A percentile compares a stretch with the other conserved stretches of the same genome.
phyloP scores from a whole-genome alignment of 2,797 vertebrate genomes.

The Miichthys miiuy region DNA sequence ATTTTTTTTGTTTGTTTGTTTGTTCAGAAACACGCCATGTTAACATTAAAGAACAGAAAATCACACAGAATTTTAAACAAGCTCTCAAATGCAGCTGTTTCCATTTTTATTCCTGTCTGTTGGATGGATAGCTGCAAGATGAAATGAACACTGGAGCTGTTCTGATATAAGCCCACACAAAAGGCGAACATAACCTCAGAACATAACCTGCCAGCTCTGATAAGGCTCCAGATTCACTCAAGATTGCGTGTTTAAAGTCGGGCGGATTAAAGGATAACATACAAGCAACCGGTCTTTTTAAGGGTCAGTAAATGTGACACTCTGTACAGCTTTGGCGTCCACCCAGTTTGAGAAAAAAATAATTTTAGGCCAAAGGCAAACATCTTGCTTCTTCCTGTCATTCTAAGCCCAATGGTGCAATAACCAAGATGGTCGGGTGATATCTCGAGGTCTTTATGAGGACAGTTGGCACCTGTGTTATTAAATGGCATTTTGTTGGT shows the following conservation, averaged over 20 bases:
- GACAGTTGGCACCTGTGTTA: constrained; percentile 53
- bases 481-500: constrained; percentile 69
- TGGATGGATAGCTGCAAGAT: constrained; percentile 25
- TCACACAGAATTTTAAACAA: constrained; percentile 56
- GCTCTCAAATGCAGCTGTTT: constrained; percentile 25
- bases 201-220: constrained; percentile 43
- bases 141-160: constrained; percentile 15
- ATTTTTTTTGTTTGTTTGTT: constrained; percentile 52
- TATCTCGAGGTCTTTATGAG: constrained; percentile 60
- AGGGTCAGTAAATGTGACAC: constrained; percentile 49
- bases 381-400: constrained; percentile 46
- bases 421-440: constrained; percentile 54
- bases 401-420: constrained; percentile 39
- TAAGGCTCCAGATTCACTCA: constrained; percentile 47
- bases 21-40: constrained; percentile 30
- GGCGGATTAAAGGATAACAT: constrained; percentile 49
- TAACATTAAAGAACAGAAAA: constrained; percentile 49
- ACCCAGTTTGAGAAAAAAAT: constrained; percentile 26
- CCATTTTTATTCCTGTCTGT: constrained; percentile 18
- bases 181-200: constrained; percentile 29
- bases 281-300: constrained; percentile 36
- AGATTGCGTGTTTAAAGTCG: constrained; percentile 45
- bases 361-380: constrained; percentile 23
- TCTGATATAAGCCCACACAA: constrained; percentile 34
- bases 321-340: constrained; percentile 28